These are phyloP conservation scores for Scaptomyza parva DNA, from an alignment of 2,888 invertebrate genomes.

Conservation along the genomic window DNA sequence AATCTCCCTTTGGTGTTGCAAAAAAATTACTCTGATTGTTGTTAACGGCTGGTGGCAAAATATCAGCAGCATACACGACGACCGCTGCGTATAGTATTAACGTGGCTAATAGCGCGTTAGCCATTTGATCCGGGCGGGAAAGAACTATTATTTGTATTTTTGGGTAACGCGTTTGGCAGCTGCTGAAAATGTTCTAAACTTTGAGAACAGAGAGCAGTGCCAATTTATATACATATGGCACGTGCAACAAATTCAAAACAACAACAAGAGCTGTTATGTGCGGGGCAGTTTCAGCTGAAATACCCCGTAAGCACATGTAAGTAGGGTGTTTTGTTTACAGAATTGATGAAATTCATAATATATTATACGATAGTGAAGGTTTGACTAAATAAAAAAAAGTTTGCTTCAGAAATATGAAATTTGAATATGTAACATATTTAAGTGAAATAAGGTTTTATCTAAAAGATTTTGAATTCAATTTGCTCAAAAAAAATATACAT, in stretches of 20 bases:
- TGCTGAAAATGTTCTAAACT: constrained; percentile 75
- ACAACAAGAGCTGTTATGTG: not conserved
- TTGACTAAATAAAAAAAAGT: no score
- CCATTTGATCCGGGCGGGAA: constrained; percentile 25
- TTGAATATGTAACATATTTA: no score
- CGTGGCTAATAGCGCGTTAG: constrained; percentile 56
- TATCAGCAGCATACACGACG: not conserved
- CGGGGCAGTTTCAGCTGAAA: constrained; percentile 1
- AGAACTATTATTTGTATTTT: not conserved
- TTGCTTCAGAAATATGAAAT: no score
- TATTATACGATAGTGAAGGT: no score
- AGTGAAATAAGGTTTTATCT: no score
- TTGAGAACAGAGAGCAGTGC: constrained; percentile 49
- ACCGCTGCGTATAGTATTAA: constrained; percentile 39
- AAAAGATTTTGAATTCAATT: no score
- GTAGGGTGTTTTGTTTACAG: not conserved
- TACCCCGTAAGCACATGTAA: not conserved
- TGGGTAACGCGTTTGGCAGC: constrained; percentile 39
- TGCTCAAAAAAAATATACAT: no score
- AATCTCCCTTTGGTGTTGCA: constrained; percentile 50
- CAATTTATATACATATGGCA: constrained; percentile 64
- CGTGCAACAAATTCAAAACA: constrained; percentile 36
- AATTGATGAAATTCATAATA: no score
- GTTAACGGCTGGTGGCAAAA: constrained; percentile 1
- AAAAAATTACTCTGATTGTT: constrained; percentile 56